These are phyloP conservation scores for Grapholita molesta DNA, from an alignment of 1,140 invertebrate species.

Conservation along the genomic window DNA sequence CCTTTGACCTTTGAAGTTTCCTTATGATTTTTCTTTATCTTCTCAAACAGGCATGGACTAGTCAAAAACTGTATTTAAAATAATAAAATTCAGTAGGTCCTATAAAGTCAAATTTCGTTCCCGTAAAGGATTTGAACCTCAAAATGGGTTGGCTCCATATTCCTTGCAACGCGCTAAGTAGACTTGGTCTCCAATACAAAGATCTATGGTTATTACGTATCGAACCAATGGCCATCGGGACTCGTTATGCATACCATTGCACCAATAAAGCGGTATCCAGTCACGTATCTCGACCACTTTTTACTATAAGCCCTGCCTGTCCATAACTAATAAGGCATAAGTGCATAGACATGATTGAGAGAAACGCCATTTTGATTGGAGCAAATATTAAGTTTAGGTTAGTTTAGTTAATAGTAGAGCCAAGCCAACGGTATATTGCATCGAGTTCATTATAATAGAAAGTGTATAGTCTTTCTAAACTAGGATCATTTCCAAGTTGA, in stretches of 20 bases:
- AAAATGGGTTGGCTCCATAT: not conserved
- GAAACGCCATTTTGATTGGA: not conserved
- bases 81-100: no score
- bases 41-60: no score
- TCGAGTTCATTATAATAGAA: not conserved
- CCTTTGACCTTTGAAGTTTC: no score
- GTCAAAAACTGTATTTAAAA: no score
- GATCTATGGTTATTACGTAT: slow-evolving; percentile 8
- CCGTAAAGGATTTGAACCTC: not conserved
- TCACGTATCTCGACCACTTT: slow-evolving; percentile 13
- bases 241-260: slow-evolving; percentile 8
- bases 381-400: not conserved
- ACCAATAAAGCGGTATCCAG: slow-evolving; percentile 1
- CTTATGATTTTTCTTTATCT: no score
- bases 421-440: not conserved
- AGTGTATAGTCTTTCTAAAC: not conserved
- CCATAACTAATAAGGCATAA: not conserved
- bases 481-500: not conserved
- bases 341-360: not conserved
- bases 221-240: not conserved
- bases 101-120: no score
- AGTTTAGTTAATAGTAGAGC: not conserved
- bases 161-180: not conserved
- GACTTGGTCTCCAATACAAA: not conserved
- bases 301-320: not conserved